Conservation (phyloP, 2,113 vertebrate species). For the Hucho hucho region DNA sequence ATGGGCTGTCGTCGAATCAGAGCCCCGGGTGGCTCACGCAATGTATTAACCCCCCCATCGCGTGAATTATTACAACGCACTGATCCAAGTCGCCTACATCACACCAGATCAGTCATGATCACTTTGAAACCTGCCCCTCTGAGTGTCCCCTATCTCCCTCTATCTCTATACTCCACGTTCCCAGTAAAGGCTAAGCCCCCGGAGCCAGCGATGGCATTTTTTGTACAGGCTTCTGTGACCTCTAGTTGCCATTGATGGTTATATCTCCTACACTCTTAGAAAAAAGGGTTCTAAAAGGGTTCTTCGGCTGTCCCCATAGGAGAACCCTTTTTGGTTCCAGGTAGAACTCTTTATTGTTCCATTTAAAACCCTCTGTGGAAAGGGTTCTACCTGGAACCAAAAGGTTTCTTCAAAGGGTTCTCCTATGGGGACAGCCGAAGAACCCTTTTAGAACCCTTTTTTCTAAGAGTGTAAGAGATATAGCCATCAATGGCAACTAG, state of each 20-base stretch:
- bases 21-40: constrained; percentile 18
- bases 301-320: too few relatives aligned
- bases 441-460: too few relatives aligned
- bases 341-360: too few relatives aligned
- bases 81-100: constrained; percentile 22
- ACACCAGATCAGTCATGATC: constrained; percentile 19
- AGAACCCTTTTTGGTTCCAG: too few relatives aligned
- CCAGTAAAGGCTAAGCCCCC: constrained; percentile 14
- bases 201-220: constrained; percentile 9
- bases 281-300: too few relatives aligned
- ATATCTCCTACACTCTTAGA: neutral
- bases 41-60: constrained; percentile 1
- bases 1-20: constrained; percentile 14
- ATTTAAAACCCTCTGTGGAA: too few relatives aligned
- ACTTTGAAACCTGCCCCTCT: constrained; percentile 22
- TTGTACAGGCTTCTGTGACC: constrained; percentile 31
- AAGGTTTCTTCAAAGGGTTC: too few relatives aligned
- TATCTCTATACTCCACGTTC: constrained; percentile 15
- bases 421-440: too few relatives aligned
- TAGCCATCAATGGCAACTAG: constrained; percentile 28
- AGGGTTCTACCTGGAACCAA: too few relatives aligned
- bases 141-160: neutral
- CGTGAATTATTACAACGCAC: constrained; percentile 18
- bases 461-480: too few relatives aligned
- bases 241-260: constrained; percentile 34